These are phyloP conservation scores for Spongilla lacustris DNA, from an alignment of 37 sponge, comb jelly and placozoan genomes.

Conservation along the genomic window DNA sequence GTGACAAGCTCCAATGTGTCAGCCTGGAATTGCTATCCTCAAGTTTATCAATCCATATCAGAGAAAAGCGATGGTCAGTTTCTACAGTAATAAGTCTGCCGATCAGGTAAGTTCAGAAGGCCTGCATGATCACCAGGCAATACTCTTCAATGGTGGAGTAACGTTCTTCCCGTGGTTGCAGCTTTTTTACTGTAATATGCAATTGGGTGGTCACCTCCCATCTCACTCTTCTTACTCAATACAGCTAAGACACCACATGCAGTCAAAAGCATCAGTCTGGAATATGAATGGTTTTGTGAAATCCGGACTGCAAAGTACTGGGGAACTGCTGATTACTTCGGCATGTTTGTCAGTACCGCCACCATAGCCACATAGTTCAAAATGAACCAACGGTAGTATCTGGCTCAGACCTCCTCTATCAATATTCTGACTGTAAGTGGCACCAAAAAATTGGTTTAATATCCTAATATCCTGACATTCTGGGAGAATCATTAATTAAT, in stretches of 20 bases:
- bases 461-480: no score
- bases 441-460: no score
- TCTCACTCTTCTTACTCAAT: constrained; percentile 26
- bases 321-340: constrained; percentile 19
- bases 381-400: constrained; percentile 67
- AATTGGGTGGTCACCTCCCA: constrained; percentile 44
- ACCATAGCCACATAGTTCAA: constrained; percentile 37
- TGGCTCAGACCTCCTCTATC: constrained; percentile 65
- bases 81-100: constrained; percentile 29
- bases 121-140: constrained; percentile 42
- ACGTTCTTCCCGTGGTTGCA: constrained; percentile 29
- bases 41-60: constrained; percentile 24
- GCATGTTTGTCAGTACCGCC: constrained; percentile 41
- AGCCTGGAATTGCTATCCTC: constrained; percentile 36
- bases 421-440: no score
- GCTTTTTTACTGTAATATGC: constrained; percentile 53
- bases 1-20: constrained; percentile 12
- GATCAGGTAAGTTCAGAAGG: constrained; percentile 48
- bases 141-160: constrained; percentile 61
- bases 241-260: constrained; percentile 43
- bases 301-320: constrained; percentile 50
- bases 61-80: constrained; percentile 51
- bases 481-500: no score
- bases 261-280: constrained; percentile 56
- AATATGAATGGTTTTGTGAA: constrained; percentile 31